Evolutionary conservation across 1,140 invertebrate species (phyloP).

Genomic region (Brachionus angularis): DNA sequence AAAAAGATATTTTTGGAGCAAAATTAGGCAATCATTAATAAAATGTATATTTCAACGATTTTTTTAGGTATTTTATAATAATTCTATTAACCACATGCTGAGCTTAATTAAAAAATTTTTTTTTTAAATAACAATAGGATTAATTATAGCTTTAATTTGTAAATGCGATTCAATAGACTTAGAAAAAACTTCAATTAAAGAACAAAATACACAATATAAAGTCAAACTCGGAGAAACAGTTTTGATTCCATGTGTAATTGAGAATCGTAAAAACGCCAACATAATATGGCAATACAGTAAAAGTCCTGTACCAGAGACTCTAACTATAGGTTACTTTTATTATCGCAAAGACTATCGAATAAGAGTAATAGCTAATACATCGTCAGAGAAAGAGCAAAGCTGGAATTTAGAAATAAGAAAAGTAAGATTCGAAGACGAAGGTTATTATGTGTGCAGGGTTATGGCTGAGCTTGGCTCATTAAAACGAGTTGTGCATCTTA

Average conservation of each 20-base stretch:
- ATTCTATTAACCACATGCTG: too few species aligned
- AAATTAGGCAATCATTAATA: too few species aligned
- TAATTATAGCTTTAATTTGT: not conserved
- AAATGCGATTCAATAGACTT: not conserved
- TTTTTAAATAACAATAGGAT: not conserved
- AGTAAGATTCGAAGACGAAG: constrained; percentile 30
- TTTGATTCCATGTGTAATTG: constrained; percentile 13
- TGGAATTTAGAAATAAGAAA: constrained; percentile 32
- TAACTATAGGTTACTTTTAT: constrained; percentile 20
- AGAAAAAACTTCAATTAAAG: not conserved
- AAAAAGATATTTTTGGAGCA: too few species aligned
- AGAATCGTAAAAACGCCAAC: constrained; percentile 31
- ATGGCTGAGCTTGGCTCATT: constrained; percentile 32
- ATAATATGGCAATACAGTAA: constrained; percentile 42
- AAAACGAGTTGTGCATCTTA: constrained; percentile 6
- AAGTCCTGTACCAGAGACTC: constrained; percentile 29
- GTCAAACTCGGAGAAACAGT: constrained; percentile 9
- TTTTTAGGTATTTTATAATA: too few species aligned
- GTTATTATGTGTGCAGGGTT: constrained; percentile 30
- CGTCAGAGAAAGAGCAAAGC: constrained; percentile 4
- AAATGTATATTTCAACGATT: too few species aligned
- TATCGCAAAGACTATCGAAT: constrained; percentile 42
- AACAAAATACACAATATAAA: not conserved
- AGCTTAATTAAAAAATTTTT: too few species aligned
- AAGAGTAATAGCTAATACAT: constrained; percentile 5